phyloP scores from a whole-genome alignment of 2,797 vertebrate genomes.

The Rhincodon typus region DNA sequence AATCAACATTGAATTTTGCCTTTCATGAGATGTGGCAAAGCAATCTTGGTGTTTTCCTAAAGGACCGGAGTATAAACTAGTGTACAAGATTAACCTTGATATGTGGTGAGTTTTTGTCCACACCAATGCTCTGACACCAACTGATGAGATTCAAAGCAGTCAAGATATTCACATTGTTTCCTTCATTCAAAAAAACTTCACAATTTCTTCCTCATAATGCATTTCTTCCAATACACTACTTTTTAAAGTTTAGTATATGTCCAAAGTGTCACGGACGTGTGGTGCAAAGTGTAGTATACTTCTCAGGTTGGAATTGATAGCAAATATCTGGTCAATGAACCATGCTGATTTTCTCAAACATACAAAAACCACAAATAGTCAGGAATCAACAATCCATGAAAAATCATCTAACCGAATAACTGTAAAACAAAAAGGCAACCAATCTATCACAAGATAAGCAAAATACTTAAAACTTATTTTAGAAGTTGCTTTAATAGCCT shows the following conservation, averaged over 20 bases:
- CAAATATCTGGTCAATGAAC: not conserved
- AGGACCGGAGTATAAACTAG: not conserved
- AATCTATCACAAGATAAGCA: not conserved
- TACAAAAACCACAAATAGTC: not conserved
- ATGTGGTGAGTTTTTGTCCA: not conserved
- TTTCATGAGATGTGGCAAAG: not conserved
- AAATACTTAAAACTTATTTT: not conserved
- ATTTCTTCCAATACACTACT: not conserved
- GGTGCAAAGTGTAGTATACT: not conserved
- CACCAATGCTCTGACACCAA: not conserved
- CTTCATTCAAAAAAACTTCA: not conserved
- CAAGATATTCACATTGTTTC: not conserved
- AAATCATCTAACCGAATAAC: not conserved
- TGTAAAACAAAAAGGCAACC: not conserved
- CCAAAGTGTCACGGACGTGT: not conserved
- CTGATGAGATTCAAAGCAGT: not conserved
- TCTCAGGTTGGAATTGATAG: not conserved
- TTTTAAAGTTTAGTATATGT: not conserved
- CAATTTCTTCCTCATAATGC: not conserved
- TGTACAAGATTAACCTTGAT: not conserved
- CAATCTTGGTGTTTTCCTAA: not conserved
- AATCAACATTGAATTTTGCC: not conserved
- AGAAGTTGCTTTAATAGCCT: not conserved
- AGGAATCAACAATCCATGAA: not conserved
- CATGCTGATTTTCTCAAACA: not conserved